Evolutionary conservation across 1,140 invertebrate genomes (phyloP).

Genomic region (Drosophila dunni): DNA sequence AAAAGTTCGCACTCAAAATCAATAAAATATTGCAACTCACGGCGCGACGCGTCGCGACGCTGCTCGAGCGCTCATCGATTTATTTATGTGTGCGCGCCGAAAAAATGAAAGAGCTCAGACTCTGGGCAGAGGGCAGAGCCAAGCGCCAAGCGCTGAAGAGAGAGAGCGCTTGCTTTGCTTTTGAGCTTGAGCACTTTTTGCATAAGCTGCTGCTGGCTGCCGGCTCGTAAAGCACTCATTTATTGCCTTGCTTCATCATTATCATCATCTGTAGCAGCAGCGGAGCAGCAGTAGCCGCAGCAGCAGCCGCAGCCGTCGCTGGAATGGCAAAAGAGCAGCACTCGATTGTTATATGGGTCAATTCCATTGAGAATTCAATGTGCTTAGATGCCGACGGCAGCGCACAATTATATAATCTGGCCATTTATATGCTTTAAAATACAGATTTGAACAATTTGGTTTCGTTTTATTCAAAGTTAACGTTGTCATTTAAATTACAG

Average conservation of each 20-base stretch:
- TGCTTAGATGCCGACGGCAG: conserved; percentile 38
- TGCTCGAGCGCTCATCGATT: conserved; percentile 72
- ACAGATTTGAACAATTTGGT: conserved; percentile 41
- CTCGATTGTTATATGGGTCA: conserved; percentile 78
- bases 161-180: conserved; percentile 20
- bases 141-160: conserved; percentile 26
- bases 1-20: conserved; percentile 45
- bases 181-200: conserved; percentile 52
- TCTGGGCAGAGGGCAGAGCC: conserved; percentile 35
- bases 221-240: conserved; percentile 57
- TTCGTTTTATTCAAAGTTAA: conserved; percentile 30
- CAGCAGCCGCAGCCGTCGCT: conserved; percentile 22
- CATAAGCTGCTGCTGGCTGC: conserved; percentile 45
- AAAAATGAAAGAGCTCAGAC: conserved; percentile 54
- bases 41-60: conserved; percentile 52
- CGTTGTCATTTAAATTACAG: conserved; percentile 76
- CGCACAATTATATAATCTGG: conserved; percentile 67
- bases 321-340: conserved; percentile 33
- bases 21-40: conserved; percentile 57
- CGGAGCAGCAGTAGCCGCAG: conserved; percentile 5
- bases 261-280: conserved; percentile 19
- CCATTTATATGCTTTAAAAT: conserved; percentile 52
- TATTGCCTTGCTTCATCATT: conserved; percentile 50
- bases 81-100: conserved; percentile 68
- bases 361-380: conserved; percentile 79